phyloP scores from a whole-genome alignment of 2,113 vertebrate species.

The Polypterus senegalus region DNA sequence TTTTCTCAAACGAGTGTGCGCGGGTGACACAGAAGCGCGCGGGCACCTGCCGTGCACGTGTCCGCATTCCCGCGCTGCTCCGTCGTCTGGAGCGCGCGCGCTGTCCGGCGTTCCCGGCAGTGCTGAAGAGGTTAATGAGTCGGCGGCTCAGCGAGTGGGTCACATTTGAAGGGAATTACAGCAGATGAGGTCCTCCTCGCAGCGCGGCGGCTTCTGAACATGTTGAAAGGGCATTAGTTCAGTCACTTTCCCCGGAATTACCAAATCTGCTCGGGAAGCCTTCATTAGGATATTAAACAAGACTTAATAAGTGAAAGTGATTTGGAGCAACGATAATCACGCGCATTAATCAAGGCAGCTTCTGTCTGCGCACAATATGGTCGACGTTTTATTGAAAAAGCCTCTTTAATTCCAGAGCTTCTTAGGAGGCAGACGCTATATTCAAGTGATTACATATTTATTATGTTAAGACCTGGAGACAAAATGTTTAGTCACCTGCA shows the following conservation, averaged over 20 bases:
- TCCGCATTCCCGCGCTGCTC: too few relatives aligned
- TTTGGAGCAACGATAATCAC: slow-evolving; percentile 95
- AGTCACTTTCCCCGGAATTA: slow-evolving; percentile 70
- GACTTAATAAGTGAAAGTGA: slow-evolving; percentile 99
- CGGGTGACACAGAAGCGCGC: too few relatives aligned
- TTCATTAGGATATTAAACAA: slow-evolving; percentile 99
- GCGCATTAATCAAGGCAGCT: slow-evolving; percentile 92
- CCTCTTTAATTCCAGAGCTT: slow-evolving; percentile 86
- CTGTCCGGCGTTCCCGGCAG: slow-evolving; percentile 22
- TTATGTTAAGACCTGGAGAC: neutral
- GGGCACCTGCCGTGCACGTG: too few relatives aligned
- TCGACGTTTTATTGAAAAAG: slow-evolving; percentile 79
- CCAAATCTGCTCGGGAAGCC: slow-evolving; percentile 89
- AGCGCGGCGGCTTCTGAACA: slow-evolving; percentile 48
- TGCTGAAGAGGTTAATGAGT: slow-evolving; percentile 57
- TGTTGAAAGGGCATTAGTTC: slow-evolving; percentile 65
- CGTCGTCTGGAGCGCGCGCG: too few relatives aligned
- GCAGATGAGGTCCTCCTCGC: slow-evolving; percentile 63
- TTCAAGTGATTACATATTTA: slow-evolving; percentile 34
- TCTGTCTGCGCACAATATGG: slow-evolving; percentile 83
- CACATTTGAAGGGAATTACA: slow-evolving; percentile 52
- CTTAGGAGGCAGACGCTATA: slow-evolving; percentile 75
- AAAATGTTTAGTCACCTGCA: too few relatives aligned
- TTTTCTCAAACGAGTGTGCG: too few relatives aligned
- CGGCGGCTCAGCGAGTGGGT: slow-evolving; percentile 47